These are phyloP conservation scores for Chloropsis cyanopogon DNA, from an alignment of 2,113 vertebrate species.

Conservation along the genomic window DNA sequence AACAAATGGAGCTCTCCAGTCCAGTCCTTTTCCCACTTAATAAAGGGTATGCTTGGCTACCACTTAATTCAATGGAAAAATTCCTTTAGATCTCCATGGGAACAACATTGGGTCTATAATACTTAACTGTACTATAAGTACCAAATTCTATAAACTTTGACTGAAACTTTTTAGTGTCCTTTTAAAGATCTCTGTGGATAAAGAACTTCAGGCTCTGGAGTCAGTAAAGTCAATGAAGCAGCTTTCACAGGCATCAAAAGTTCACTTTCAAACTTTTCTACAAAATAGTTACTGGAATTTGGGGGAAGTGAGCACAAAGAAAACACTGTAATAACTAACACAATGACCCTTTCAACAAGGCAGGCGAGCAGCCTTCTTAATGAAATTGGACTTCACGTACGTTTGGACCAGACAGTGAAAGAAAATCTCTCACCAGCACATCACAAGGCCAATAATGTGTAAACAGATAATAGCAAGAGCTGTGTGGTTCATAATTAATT, in stretches of 20 bases:
- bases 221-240: slow-evolving; percentile 52
- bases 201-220: slow-evolving; percentile 24
- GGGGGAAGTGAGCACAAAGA: slow-evolving; percentile 33
- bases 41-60: slow-evolving; percentile 18
- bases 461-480: slow-evolving; percentile 56
- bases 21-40: neutral
- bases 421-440: slow-evolving; percentile 47
- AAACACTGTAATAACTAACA: slow-evolving; percentile 56
- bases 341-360: slow-evolving; percentile 56
- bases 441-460: slow-evolving; percentile 43
- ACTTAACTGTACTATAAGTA: slow-evolving; percentile 38
- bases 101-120: slow-evolving; percentile 24
- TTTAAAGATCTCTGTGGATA: slow-evolving; percentile 37
- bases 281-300: slow-evolving; percentile 52
- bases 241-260: slow-evolving; percentile 44
- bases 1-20: neutral
- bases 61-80: slow-evolving; percentile 46
- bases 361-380: slow-evolving; percentile 16
- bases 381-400: slow-evolving; percentile 30
- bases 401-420: slow-evolving; percentile 49
- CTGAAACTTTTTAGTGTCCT: slow-evolving; percentile 39
- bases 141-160: slow-evolving; percentile 53
- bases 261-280: slow-evolving; percentile 42
- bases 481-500: slow-evolving; percentile 51
- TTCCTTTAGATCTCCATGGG: slow-evolving; percentile 46